These are phyloP conservation scores for Thalassaphorura encarpata DNA, from an alignment of 1,140 invertebrate species.

Conservation along the genomic window DNA sequence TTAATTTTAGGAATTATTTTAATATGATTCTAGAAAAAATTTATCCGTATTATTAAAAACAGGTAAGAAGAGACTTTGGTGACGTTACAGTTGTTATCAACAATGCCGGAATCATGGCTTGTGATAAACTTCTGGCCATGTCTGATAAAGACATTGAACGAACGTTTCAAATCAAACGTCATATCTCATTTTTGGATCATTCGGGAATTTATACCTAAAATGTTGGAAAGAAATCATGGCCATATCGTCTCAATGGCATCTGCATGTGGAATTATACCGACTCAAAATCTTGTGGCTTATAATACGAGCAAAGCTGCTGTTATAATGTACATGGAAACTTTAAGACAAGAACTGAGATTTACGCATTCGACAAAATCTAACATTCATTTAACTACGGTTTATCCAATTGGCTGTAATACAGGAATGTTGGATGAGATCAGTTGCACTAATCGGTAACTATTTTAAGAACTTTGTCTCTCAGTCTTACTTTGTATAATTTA, in stretches of 20 bases:
- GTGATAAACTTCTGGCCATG: constrained; percentile 54
- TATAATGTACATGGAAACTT: constrained; percentile 41
- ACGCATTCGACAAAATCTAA: constrained; percentile 42
- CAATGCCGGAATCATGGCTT: constrained; percentile 82
- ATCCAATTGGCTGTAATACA: constrained; percentile 71
- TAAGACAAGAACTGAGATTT: constrained; percentile 55
- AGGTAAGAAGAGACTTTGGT: constrained; percentile 36
- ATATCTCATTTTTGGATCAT: constrained; percentile 68
- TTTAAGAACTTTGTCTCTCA: background rate
- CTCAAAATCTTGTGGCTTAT: constrained; percentile 67
- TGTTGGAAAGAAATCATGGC: constrained; percentile 65
- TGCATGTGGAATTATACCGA: constrained; percentile 62
- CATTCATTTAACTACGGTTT: constrained; percentile 71
- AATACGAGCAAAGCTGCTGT: constrained; percentile 75
- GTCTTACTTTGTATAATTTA: background rate
- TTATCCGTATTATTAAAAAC: constrained; percentile 1
- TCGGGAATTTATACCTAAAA: constrained; percentile 65
- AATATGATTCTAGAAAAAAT: background rate
- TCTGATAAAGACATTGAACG: constrained; percentile 53
- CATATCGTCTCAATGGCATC: constrained; percentile 75
- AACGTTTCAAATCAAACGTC: constrained; percentile 66
- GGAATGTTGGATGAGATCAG: constrained; percentile 43
- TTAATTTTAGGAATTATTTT: background rate
- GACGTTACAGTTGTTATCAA: constrained; percentile 62
- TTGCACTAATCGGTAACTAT: constrained; percentile 3